A percentile compares a stretch with the other conserved stretches of the same genome.
Evolutionary conservation across 1,140 invertebrate genomes (phyloP).

Genomic region (Cryptotermes secundus): DNA sequence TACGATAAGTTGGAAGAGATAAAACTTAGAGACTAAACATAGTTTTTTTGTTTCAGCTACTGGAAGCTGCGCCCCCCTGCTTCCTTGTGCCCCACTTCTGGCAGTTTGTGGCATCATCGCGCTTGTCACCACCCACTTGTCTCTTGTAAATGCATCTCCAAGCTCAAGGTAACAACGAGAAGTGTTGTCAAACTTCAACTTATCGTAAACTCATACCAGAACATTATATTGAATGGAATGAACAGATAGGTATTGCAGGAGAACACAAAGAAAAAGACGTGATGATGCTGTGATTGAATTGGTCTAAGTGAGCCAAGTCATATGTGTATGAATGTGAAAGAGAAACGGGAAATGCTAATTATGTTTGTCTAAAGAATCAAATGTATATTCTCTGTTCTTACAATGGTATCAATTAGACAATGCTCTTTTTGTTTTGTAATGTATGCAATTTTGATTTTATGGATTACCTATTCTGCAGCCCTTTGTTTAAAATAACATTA

Average conservation of each 20-base stretch:
- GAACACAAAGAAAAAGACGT: background rate
- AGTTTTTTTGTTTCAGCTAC: slow-evolving; percentile 10
- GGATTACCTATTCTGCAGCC: too few species aligned
- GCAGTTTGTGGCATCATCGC: background rate
- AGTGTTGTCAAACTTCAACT: background rate
- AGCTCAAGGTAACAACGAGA: background rate
- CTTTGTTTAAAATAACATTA: too few species aligned
- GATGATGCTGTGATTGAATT: background rate
- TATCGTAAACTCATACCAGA: background rate
- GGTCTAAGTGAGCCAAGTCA: background rate
- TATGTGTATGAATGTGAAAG: background rate
- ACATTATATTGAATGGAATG: background rate
- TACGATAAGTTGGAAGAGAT: too few species aligned
- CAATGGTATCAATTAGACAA: background rate
- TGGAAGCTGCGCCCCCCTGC: slow-evolving; percentile 13
- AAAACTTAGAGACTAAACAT: too few species aligned
- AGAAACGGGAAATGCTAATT: background rate
- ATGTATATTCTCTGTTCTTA: slow-evolving; percentile 2
- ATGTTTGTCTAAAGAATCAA: background rate
- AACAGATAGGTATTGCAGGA: background rate
- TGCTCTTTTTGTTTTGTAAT: background rate
- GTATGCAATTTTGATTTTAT: too few species aligned
- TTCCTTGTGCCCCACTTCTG: slow-evolving; percentile 20
- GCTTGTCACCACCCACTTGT: background rate
- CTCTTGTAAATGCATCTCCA: background rate